phyloP scores from a whole-genome alignment of 2,797 vertebrate genomes.

The Rhincodon typus region DNA sequence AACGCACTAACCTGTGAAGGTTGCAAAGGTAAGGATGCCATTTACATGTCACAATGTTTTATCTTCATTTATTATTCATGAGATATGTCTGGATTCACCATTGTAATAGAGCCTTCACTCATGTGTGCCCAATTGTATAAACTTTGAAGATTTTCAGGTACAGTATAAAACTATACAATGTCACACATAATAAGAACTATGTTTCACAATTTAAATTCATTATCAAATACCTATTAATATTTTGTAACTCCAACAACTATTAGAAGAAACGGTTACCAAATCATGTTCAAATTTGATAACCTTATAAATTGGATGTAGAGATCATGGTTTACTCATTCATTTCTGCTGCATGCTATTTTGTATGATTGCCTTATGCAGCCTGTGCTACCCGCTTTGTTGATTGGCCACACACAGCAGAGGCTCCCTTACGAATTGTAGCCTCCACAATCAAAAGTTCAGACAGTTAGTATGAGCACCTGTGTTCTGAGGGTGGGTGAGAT shows the following conservation, averaged over 20 bases:
- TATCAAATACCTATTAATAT: neutral
- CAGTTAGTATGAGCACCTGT: neutral
- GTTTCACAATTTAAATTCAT: neutral
- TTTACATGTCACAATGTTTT: neutral
- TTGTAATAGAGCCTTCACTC: neutral
- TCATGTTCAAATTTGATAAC: neutral
- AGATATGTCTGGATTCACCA: neutral
- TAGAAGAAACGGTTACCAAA: neutral
- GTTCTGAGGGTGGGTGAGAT: neutral
- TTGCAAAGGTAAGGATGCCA: conserved; percentile 73
- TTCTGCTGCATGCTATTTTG: neutral
- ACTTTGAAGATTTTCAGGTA: neutral
- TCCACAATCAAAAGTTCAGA: neutral
- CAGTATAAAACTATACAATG: neutral
- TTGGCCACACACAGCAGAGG: neutral
- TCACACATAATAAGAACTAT: neutral
- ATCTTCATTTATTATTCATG: neutral
- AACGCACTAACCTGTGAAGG: conserved; percentile 91
- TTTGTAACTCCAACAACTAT: neutral
- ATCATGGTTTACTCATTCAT: neutral
- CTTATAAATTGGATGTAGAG: neutral
- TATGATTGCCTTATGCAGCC: neutral
- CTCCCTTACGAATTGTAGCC: neutral
- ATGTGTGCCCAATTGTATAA: neutral
- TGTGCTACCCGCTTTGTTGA: neutral